Evolutionary conservation across 2,113 vertebrate species (phyloP).

Genomic region (Picathartes gymnocephalus): DNA sequence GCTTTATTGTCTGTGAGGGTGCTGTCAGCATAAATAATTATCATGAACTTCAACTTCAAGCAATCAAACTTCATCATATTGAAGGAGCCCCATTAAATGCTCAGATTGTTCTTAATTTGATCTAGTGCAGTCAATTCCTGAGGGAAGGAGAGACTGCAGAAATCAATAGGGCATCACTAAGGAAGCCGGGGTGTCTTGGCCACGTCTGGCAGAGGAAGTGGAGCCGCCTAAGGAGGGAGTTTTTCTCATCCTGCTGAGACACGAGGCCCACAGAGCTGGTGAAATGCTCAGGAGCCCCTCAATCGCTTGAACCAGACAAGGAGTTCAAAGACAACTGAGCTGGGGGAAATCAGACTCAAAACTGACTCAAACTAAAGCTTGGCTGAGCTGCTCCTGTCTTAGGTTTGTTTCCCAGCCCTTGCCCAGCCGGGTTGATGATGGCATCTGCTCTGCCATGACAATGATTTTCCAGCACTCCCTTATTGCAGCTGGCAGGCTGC

Average conservation of each 20-base stretch:
- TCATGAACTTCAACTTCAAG: conserved; percentile 62
- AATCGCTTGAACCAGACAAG: neutral
- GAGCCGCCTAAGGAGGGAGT: neutral
- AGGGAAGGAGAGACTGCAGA: conserved; percentile 51
- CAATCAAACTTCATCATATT: conserved; percentile 48
- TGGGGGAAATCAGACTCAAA: neutral
- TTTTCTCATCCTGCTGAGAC: neutral
- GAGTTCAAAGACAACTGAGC: neutral
- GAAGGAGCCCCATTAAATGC: conserved; percentile 57
- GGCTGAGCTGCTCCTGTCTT: neutral
- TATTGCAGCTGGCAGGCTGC: neutral
- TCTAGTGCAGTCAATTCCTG: conserved; percentile 38
- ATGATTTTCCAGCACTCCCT: neutral
- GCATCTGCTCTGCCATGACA: neutral
- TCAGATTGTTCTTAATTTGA: conserved; percentile 69
- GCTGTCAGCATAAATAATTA: conserved; percentile 63
- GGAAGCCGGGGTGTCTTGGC: conserved; percentile 21
- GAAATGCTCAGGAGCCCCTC: neutral
- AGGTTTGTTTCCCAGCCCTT: neutral
- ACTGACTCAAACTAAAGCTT: neutral
- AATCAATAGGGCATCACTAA: conserved; percentile 52
- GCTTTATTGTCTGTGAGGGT: conserved; percentile 25
- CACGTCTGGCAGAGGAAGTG: neutral
- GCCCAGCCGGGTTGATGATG: neutral
- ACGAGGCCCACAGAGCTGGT: neutral